Conservation (phyloP, 2,113 vertebrate genomes). For the Ciconia maguari region DNA sequence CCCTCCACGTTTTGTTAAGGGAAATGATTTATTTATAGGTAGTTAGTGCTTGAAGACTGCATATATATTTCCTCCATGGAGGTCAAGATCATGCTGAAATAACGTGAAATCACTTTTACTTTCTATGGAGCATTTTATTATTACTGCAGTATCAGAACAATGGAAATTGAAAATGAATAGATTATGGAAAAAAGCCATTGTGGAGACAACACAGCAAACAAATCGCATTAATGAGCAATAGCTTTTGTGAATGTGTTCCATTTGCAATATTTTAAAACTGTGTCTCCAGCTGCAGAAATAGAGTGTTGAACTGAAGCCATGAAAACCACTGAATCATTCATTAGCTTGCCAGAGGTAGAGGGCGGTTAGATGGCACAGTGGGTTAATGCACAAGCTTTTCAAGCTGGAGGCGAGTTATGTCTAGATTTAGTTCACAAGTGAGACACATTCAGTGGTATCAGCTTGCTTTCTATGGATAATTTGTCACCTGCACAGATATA, state of each 20-base stretch:
- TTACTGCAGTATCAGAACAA: neutral
- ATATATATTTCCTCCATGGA: neutral
- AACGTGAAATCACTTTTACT: neutral
- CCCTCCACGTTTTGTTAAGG: neutral
- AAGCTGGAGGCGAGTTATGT: neutral
- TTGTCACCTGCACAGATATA: neutral
- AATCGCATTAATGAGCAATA: neutral
- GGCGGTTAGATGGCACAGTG: neutral
- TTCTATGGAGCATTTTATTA: neutral
- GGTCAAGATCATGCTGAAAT: neutral
- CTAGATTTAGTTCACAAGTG: slow-evolving; percentile 21
- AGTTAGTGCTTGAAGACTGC: neutral
- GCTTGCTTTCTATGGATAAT: neutral
- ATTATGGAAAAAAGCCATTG: neutral
- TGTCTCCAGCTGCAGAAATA: neutral
- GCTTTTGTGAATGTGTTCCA: neutral
- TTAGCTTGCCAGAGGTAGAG: neutral
- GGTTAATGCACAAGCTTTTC: slow-evolving; percentile 3
- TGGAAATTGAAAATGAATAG: neutral
- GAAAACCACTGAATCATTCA: slow-evolving; percentile 24
- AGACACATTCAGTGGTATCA: neutral
- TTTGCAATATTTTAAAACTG: neutral
- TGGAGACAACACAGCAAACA: neutral
- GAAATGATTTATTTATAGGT: neutral
- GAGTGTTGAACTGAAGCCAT: neutral